Conservation (phyloP, 2,888 invertebrate genomes). For the Rhabditoides inermis region DNA sequence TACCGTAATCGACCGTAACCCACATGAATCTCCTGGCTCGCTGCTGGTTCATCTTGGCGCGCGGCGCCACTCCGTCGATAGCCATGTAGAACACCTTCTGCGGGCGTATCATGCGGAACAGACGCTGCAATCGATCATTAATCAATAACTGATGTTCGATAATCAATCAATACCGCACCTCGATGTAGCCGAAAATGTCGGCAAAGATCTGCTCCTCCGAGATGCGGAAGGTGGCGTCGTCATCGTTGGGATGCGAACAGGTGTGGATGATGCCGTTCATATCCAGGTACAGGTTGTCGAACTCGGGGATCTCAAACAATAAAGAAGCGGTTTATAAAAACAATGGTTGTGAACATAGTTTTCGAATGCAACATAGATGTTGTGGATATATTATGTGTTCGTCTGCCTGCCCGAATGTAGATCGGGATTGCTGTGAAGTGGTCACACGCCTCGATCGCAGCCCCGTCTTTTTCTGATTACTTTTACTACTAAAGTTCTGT, state of each 20-base stretch:
- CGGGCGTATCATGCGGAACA: slow-evolving; percentile 86
- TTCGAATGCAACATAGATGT: too few relatives aligned
- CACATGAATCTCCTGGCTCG: slow-evolving; percentile 69
- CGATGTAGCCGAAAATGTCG: slow-evolving; percentile 35
- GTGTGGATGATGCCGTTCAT: slow-evolving; percentile 96
- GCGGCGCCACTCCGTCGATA: slow-evolving; percentile 88
- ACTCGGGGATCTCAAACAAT: slow-evolving; percentile 62
- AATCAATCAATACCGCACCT: too few relatives aligned
- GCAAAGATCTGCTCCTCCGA: slow-evolving; percentile 73
- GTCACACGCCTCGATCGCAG: too few relatives aligned
- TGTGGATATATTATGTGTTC: too few relatives aligned
- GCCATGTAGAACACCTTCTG: slow-evolving; percentile 90
- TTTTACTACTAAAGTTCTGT: too few relatives aligned
- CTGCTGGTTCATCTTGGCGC: slow-evolving; percentile 98
- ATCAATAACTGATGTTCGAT: too few relatives aligned
- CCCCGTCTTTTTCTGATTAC: too few relatives aligned
- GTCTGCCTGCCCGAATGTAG: too few relatives aligned
- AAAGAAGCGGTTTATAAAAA: too few relatives aligned
- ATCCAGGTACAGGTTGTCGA: slow-evolving; percentile 89
- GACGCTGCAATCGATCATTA: slow-evolving; percentile 56
- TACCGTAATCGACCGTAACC: too few relatives aligned
- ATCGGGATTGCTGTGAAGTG: too few relatives aligned
- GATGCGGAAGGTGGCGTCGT: slow-evolving; percentile 81
- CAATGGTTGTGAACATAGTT: too few relatives aligned
- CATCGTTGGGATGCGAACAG: slow-evolving; percentile 92